These are phyloP conservation scores for Drosophila biarmipes DNA, from an alignment of 1,140 invertebrate species.

Conservation along the genomic window DNA sequence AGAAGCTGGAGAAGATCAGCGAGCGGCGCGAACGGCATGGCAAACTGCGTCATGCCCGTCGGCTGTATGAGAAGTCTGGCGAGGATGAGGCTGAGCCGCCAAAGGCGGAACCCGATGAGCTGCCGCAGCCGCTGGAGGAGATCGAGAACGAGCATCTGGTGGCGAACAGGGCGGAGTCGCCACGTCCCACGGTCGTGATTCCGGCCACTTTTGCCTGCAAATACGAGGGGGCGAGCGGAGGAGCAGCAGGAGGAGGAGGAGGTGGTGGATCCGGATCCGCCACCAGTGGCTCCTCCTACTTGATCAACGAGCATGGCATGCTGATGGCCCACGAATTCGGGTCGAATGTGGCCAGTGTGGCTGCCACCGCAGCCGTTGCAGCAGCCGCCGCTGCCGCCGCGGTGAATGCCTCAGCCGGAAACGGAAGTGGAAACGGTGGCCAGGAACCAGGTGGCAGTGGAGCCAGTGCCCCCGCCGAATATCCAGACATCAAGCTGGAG, in stretches of 20 bases:
- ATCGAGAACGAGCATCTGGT: constrained; percentile 77
- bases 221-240: constrained; percentile 26
- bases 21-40: constrained; percentile 70
- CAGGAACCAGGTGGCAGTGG: constrained; percentile 22
- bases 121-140: constrained; percentile 76
- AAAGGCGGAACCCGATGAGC: constrained; percentile 15
- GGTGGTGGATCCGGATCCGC: background rate
- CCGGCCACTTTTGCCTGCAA: constrained; percentile 47
- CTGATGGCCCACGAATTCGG: constrained; percentile 76
- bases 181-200: constrained; percentile 17
- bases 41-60: constrained; percentile 65
- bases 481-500: constrained; percentile 73
- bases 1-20: constrained; percentile 52
- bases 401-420: constrained; percentile 31
- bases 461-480: constrained; percentile 29
- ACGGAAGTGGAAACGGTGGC: constrained; percentile 10
- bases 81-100: constrained; percentile 12
- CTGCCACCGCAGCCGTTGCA: constrained; percentile 56
- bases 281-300: constrained; percentile 38
- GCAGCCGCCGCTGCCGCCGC: constrained; percentile 57
- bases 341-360: constrained; percentile 53
- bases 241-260: background rate
- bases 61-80: constrained; percentile 31
- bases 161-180: constrained; percentile 55
- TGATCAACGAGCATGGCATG: constrained; percentile 80